Percentiles rank a stretch among this genome's conserved stretches.
Evolutionary conservation across 2,797 vertebrate genomes (phyloP).

Genomic region (Trichosurus vulpecula): DNA sequence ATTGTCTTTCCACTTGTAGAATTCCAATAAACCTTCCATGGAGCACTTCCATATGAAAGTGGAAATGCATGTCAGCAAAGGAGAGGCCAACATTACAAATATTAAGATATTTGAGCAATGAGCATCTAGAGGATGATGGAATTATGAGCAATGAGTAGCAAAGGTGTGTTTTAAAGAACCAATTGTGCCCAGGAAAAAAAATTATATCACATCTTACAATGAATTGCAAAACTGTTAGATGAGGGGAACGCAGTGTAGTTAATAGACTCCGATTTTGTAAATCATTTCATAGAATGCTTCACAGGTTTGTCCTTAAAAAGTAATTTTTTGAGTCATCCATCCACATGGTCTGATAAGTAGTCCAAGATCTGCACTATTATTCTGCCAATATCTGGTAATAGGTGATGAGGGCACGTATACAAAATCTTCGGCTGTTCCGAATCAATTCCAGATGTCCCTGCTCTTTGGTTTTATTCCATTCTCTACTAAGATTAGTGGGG

Average conservation of each 20-base stretch:
- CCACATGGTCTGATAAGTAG: conserved; percentile 22
- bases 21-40: neutral
- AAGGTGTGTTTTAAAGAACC: neutral
- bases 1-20: neutral
- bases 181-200: neutral
- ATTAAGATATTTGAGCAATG: neutral
- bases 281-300: neutral
- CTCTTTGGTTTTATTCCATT: conserved; percentile 57
- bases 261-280: neutral
- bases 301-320: conserved; percentile 23
- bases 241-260: neutral
- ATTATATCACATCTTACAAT: neutral
- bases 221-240: conserved; percentile 20
- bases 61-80: neutral
- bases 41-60: neutral
- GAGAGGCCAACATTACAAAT: neutral
- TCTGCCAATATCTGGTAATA: neutral
- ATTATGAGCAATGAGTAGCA: neutral
- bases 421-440: neutral
- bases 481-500: conserved; percentile 51
- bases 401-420: neutral
- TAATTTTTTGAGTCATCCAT: neutral
- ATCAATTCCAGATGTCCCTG: conserved; percentile 54
- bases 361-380: neutral
- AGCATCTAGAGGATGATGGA: neutral